Percentiles rank a stretch among this genome's conserved stretches.
phyloP scores from a whole-genome alignment of 2,888 invertebrate genomes.

The Cataglyphis albicans region DNA sequence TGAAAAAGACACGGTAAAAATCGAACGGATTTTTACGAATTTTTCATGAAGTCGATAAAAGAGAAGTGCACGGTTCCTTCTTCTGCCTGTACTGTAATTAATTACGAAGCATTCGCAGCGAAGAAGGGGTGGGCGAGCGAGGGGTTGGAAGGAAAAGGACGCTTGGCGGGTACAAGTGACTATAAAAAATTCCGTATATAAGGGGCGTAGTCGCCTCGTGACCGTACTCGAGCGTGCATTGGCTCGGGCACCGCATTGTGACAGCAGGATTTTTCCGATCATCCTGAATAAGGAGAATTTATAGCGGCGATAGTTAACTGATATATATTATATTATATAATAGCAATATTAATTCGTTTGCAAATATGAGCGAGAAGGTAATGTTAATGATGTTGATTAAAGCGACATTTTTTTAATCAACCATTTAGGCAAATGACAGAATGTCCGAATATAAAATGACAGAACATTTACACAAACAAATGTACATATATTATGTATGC shows the following conservation, averaged over 20 bases:
- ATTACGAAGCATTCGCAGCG: slow-evolving; percentile 79
- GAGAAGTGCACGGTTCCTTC: slow-evolving; percentile 66
- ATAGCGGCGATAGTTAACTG: slow-evolving; percentile 33
- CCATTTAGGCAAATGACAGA: neutral
- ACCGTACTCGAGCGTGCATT: slow-evolving; percentile 58
- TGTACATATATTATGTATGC: neutral
- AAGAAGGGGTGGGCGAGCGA: slow-evolving; percentile 54
- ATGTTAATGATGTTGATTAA: slow-evolving; percentile 29
- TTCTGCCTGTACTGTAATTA: slow-evolving; percentile 77
- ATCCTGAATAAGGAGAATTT: slow-evolving; percentile 48
- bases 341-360: slow-evolving; percentile 20
- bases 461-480: neutral
- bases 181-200: slow-evolving; percentile 73
- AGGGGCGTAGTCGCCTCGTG: slow-evolving; percentile 50
- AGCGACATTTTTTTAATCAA: slow-evolving; percentile 1
- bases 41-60: slow-evolving; percentile 79
- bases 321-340: neutral
- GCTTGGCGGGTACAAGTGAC: slow-evolving; percentile 69
- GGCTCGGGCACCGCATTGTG: slow-evolving; percentile 41
- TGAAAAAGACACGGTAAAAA: slow-evolving; percentile 26
- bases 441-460: neutral
- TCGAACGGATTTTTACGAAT: slow-evolving; percentile 71
- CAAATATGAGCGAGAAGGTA: slow-evolving; percentile 32
- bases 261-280: slow-evolving; percentile 65
- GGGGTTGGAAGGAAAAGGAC: slow-evolving; percentile 59